These are phyloP conservation scores for Diabrotica virgifera DNA, from an alignment of 1,140 invertebrate species.

Conservation along the genomic window DNA sequence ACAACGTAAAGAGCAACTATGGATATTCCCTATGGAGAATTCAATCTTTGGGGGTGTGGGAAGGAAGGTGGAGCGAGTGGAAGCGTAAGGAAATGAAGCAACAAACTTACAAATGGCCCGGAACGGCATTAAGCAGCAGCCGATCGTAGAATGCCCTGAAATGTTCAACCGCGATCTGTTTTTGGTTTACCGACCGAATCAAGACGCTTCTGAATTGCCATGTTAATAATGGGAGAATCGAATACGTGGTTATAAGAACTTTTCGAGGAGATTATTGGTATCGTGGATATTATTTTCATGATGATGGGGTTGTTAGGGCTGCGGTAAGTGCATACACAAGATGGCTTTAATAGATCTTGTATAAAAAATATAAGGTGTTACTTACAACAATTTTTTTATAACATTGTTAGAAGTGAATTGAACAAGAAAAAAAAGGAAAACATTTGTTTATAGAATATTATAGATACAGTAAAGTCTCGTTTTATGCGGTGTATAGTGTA, in stretches of 20 bases:
- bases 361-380: no score
- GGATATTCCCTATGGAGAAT: slow-evolving; percentile 17
- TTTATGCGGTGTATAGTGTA: no score
- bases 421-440: no score
- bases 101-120: slow-evolving; percentile 42
- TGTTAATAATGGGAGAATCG: slow-evolving; percentile 19
- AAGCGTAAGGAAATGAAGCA: slow-evolving; percentile 39
- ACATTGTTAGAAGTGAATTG: no score
- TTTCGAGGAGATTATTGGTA: neutral
- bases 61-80: neutral
- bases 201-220: slow-evolving; percentile 27
- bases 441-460: no score
- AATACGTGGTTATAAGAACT: slow-evolving; percentile 6
- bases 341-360: no score
- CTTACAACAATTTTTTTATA: no score
- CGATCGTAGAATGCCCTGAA: slow-evolving; percentile 35
- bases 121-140: slow-evolving; percentile 42
- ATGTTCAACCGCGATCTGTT: slow-evolving; percentile 39
- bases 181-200: slow-evolving; percentile 41
- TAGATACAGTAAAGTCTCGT: no score
- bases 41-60: slow-evolving; percentile 15
- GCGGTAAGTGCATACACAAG: no score
- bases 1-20: neutral
- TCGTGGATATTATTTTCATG: no score
- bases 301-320: no score